These are phyloP conservation scores for Drosophila robusta DNA, from an alignment of 2,888 invertebrate genomes.

Conservation along the genomic window DNA sequence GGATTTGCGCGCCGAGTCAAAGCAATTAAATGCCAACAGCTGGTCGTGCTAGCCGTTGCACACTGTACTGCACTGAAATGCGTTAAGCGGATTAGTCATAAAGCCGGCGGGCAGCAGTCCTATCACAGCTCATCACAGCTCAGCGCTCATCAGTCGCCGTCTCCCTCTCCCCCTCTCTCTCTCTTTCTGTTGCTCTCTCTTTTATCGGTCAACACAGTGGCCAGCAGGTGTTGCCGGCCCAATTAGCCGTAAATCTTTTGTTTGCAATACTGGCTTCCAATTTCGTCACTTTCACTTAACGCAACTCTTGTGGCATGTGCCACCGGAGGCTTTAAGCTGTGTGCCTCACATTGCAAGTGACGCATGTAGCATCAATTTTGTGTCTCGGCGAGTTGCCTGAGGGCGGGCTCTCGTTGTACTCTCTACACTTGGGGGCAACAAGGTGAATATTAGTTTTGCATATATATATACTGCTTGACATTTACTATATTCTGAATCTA, in stretches of 20 bases:
- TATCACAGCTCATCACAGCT: conserved; percentile 33
- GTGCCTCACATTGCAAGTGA: conserved; percentile 11
- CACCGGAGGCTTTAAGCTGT: conserved; percentile 18
- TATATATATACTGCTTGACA: no score
- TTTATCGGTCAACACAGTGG: background rate
- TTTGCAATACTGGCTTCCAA: conserved; percentile 21
- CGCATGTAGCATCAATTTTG: conserved; percentile 28
- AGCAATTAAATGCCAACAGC: conserved; percentile 38
- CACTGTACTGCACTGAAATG: conserved; percentile 40
- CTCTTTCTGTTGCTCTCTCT: background rate
- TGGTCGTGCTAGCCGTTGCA: conserved; percentile 28
- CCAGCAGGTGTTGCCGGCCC: conserved; percentile 32
- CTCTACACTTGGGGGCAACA: background rate
- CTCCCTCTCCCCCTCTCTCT: conserved; percentile 1
- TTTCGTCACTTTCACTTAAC: conserved; percentile 54
- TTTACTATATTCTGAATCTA: no score
- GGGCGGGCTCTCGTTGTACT: conserved; percentile 2
- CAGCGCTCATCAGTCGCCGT: conserved; percentile 24
- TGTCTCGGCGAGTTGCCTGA: conserved; percentile 9
- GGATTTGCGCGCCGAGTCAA: conserved; percentile 47
- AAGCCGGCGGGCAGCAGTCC: conserved; percentile 1
- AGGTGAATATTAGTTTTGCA: background rate
- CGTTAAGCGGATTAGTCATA: conserved; percentile 39
- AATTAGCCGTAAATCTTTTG: conserved; percentile 40
- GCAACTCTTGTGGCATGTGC: conserved; percentile 20